Conservation (phyloP, 2,797 vertebrate species). For the Molothrus aeneus region DNA sequence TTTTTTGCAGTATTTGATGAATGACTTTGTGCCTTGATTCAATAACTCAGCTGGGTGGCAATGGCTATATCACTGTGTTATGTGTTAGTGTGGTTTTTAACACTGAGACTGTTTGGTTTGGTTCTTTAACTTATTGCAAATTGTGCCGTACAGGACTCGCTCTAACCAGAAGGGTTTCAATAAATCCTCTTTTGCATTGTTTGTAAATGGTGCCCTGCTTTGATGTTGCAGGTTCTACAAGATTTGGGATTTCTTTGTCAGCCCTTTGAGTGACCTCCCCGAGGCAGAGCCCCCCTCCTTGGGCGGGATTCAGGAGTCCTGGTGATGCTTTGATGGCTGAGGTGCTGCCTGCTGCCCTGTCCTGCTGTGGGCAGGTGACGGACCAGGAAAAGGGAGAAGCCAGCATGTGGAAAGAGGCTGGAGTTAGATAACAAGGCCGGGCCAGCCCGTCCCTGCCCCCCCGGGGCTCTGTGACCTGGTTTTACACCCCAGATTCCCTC, state of each 20-base stretch:
- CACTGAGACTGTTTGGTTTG: conserved; percentile 31
- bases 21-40: conserved; percentile 69
- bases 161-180: conserved; percentile 30
- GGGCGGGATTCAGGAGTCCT: not conserved
- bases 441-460: not conserved
- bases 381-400: not conserved
- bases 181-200: conserved; percentile 69
- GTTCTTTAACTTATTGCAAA: conserved; percentile 64
- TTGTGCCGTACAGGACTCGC: conserved; percentile 26
- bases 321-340: not conserved
- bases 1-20: conserved; percentile 21
- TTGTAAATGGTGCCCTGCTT: conserved; percentile 52
- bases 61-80: conserved; percentile 32
- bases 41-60: not conserved
- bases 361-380: rapidly evolving
- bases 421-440: conserved; percentile 14
- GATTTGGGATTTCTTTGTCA: not conserved
- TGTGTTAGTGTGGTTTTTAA: conserved; percentile 11
- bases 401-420: not conserved
- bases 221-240: not conserved
- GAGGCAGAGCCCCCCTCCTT: not conserved
- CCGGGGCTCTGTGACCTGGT: conserved; percentile 42
- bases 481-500: conserved; percentile 50
- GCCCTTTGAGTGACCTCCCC: not conserved
- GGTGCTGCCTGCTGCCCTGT: not conserved